These are phyloP conservation scores for Neocrepidodera transversa DNA, from an alignment of 2,888 invertebrate genomes.

Conservation along the genomic window DNA sequence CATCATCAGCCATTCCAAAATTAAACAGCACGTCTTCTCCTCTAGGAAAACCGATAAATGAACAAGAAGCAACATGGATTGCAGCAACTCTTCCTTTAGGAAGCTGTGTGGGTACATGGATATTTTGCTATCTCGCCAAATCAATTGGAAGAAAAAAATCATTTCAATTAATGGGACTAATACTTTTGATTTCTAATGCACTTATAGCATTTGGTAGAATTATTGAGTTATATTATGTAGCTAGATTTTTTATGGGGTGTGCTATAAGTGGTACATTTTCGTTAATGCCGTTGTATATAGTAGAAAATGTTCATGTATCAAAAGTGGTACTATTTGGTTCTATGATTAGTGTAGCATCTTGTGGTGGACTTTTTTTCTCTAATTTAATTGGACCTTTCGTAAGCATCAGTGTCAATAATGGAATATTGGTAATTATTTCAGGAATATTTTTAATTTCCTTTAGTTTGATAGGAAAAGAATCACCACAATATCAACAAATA, in stretches of 20 bases:
- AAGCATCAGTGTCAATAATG: slow-evolving; percentile 68
- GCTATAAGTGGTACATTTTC: slow-evolving; percentile 68
- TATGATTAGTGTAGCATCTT: slow-evolving; percentile 66
- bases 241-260: slow-evolving; percentile 66
- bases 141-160: slow-evolving; percentile 73
- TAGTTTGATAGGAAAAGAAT: slow-evolving; percentile 81
- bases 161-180: slow-evolving; percentile 68
- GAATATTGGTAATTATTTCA: slow-evolving; percentile 63
- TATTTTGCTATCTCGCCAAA: slow-evolving; percentile 71
- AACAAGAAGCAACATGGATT: slow-evolving; percentile 60
- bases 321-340: slow-evolving; percentile 83
- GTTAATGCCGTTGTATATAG: slow-evolving; percentile 83
- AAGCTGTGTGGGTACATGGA: slow-evolving; percentile 68
- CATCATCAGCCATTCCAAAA: slow-evolving; percentile 40
- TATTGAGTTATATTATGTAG: slow-evolving; percentile 64
- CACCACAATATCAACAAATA: slow-evolving; percentile 75
- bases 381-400: slow-evolving; percentile 78
- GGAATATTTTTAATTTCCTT: slow-evolving; percentile 63
- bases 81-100: slow-evolving; percentile 62
- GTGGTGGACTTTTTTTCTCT: slow-evolving; percentile 71
- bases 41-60: background rate
- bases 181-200: slow-evolving; percentile 74
- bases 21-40: slow-evolving; percentile 19
- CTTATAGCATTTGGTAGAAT: slow-evolving; percentile 66
- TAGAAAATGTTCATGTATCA: slow-evolving; percentile 82